Percentiles rank a stretch among this genome's conserved stretches.
These are phyloP conservation scores for Gymnoscopelus braueri DNA, from an alignment of 2,797 vertebrate genomes.

Conservation along the genomic window DNA sequence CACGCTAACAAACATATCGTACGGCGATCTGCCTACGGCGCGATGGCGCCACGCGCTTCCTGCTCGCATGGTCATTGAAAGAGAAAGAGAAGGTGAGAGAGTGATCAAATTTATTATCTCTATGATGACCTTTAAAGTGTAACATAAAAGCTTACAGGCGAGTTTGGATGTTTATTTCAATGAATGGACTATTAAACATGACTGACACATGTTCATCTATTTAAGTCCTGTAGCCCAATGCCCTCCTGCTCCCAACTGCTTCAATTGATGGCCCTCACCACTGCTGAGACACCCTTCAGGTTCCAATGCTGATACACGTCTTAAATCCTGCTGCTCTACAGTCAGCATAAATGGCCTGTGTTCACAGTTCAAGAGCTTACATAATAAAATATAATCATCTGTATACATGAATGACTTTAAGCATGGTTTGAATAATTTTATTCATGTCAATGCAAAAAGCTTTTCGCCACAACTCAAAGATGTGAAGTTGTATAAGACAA, in stretches of 20 bases:
- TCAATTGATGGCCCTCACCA: constrained; percentile 45
- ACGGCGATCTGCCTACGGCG: constrained; percentile 83
- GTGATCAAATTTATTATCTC: constrained; percentile 50
- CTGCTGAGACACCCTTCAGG: constrained; percentile 34
- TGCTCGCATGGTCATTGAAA: constrained; percentile 64
- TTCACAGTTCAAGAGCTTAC: constrained; percentile 7
- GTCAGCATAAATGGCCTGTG: constrained; percentile 3
- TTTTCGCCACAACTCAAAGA: no score
- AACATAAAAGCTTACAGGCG: constrained; percentile 31
- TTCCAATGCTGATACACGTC: not conserved
- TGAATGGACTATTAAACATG: constrained; percentile 47
- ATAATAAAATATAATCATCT: constrained; percentile 22
- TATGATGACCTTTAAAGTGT: constrained; percentile 38
- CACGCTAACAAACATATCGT: constrained; percentile 91
- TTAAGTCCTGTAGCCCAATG: constrained; percentile 33
- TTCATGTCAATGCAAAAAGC: no score
- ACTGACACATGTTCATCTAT: constrained; percentile 7
- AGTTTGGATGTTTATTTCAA: constrained; percentile 16
- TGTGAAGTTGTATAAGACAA: constrained; percentile 34
- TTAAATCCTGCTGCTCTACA: not conserved
- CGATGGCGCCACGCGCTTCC: constrained; percentile 72
- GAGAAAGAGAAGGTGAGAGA: constrained; percentile 29
- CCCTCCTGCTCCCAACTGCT: constrained; percentile 25
- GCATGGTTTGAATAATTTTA: constrained; percentile 25
- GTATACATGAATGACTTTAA: constrained; percentile 29